These are phyloP conservation scores for Pseudococcus longispinus DNA, from an alignment of 2,888 invertebrate genomes.

Conservation along the genomic window DNA sequence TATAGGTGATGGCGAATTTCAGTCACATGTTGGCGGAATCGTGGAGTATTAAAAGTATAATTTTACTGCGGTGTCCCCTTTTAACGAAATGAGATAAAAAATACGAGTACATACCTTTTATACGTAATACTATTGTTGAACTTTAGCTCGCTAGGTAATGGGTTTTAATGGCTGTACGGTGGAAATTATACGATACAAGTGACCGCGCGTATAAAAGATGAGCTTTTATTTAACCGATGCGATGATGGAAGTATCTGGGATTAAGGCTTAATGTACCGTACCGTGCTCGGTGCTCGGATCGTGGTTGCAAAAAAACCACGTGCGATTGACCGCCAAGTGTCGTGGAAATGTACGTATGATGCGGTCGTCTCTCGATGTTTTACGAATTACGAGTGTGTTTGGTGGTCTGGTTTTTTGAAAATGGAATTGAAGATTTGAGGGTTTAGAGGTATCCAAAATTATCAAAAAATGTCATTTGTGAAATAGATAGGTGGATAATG, in stretches of 20 bases:
- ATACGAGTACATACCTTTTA: no score
- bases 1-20: background rate
- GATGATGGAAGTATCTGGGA: background rate
- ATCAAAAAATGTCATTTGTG: no score
- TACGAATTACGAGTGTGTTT: no score
- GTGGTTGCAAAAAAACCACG: background rate
- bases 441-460: no score
- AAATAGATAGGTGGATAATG: no score
- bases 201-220: background rate
- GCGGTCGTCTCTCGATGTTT: no score
- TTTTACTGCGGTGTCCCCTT: background rate
- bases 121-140: background rate
- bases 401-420: no score
- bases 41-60: background rate
- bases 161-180: background rate
- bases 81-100: slow-evolving; percentile 8
- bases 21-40: background rate
- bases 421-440: no score
- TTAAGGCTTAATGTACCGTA: background rate
- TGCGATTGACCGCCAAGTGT: background rate
- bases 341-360: background rate
- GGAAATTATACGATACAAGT: background rate
- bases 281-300: no score
- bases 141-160: background rate
- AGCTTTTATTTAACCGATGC: background rate